Evolutionary conservation across 2,797 vertebrate genomes (phyloP).

Genomic region (Halcyon badia): DNA sequence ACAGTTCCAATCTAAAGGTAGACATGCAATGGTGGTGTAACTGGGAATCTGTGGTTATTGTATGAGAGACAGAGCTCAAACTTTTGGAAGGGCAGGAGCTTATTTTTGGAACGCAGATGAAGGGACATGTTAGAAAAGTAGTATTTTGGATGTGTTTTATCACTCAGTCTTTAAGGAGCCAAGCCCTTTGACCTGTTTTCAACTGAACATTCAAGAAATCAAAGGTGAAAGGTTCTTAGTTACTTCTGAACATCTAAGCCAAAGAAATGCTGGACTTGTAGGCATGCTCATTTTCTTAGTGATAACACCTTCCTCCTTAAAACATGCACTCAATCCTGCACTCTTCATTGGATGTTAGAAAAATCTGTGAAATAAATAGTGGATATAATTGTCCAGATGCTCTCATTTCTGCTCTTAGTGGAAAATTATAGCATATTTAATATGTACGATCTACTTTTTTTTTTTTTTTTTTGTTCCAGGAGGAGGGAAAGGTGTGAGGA

Average conservation of each 20-base stretch:
- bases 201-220: background rate
- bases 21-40: fast-evolving
- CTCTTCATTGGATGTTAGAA: background rate
- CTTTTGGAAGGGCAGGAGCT: background rate
- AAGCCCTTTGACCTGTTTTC: background rate
- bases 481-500: background rate
- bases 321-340: background rate
- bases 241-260: background rate
- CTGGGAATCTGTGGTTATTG: background rate
- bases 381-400: background rate
- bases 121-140: background rate
- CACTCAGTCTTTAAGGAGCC: background rate
- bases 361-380: background rate
- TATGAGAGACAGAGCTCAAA: background rate
- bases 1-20: background rate
- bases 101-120: background rate
- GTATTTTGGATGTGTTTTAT: background rate
- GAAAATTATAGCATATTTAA: background rate
- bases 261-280: background rate
- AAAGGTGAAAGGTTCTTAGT: background rate
- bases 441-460: background rate
- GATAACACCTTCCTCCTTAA: background rate
- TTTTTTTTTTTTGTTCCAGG: fast-evolving
- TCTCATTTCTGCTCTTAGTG: background rate
- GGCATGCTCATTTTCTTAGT: background rate